phyloP scores from a whole-genome alignment of 2,113 vertebrate species.

The Sula dactylatra region DNA sequence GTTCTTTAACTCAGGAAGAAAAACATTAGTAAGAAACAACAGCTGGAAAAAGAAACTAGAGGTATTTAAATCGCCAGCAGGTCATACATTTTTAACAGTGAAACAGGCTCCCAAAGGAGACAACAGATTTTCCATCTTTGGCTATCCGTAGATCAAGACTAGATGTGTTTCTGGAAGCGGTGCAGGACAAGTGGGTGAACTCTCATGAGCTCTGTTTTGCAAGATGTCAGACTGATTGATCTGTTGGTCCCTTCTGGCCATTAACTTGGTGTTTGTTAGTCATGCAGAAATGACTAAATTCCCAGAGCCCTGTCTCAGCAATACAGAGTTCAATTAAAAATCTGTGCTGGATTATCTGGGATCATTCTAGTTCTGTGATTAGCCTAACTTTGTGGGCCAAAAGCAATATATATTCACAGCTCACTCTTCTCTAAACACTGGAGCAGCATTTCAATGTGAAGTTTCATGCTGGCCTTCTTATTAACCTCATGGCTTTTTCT shows the following conservation, averaged over 20 bases:
- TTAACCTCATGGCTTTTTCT: not conserved
- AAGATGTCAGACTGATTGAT: not conserved
- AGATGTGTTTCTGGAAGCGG: not conserved
- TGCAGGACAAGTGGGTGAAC: not conserved
- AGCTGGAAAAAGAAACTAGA: not conserved
- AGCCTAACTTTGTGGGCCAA: not conserved
- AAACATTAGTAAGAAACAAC: not conserved
- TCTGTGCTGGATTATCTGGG: not conserved
- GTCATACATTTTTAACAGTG: not conserved
- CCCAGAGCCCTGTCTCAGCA: not conserved
- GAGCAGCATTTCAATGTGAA: not conserved
- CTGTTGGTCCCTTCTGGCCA: not conserved
- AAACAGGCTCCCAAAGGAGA: not conserved
- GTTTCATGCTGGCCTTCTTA: not conserved
- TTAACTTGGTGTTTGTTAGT: not conserved
- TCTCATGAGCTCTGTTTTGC: not conserved
- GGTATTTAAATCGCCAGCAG: not conserved
- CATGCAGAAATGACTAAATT: not conserved
- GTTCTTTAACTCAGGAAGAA: not conserved
- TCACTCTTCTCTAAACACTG: not conserved
- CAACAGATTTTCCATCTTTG: not conserved
- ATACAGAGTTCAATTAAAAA: not conserved
- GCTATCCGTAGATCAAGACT: not conserved
- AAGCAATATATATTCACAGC: not conserved
- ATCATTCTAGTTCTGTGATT: not conserved